Percentiles rank a stretch among this genome's conserved stretches.
phyloP scores from a whole-genome alignment of 2,113 vertebrate genomes.

The Tetraodon nigroviridis region DNA sequence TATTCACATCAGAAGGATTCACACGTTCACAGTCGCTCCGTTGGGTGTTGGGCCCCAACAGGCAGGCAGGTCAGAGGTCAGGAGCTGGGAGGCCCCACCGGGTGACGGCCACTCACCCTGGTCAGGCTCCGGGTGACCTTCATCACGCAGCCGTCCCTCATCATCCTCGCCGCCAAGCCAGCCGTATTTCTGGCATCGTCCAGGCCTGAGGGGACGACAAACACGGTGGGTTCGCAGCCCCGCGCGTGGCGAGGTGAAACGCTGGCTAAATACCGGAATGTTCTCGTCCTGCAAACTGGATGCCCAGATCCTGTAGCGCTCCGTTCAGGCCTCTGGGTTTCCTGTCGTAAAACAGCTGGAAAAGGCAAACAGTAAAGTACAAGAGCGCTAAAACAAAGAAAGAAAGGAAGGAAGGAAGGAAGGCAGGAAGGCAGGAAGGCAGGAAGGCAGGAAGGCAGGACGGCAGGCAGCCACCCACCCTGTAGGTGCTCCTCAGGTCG shows the following conservation, averaged over 20 bases:
- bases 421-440: neutral
- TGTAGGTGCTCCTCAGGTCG: slow-evolving; percentile 90
- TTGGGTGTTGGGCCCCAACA: neutral
- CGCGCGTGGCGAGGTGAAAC: neutral
- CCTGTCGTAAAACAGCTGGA: slow-evolving; percentile 85
- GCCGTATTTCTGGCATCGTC: slow-evolving; percentile 93
- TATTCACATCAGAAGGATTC: slow-evolving; percentile 13
- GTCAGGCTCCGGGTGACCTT: slow-evolving; percentile 83
- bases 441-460: neutral
- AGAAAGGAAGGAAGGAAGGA: neutral
- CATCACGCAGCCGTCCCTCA: slow-evolving; percentile 87
- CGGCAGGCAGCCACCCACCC: slow-evolving; percentile 70
- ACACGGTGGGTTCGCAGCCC: neutral
- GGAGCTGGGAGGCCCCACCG: slow-evolving; percentile 10
- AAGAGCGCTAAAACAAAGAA: neutral
- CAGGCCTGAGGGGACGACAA: slow-evolving; percentile 72
- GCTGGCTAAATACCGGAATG: slow-evolving; percentile 80
- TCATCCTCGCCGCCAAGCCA: slow-evolving; percentile 84
- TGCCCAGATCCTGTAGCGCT: slow-evolving; percentile 89
- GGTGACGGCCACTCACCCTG: slow-evolving; percentile 80
- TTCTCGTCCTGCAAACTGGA: slow-evolving; percentile 87
- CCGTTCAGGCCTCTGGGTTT: slow-evolving; percentile 91
- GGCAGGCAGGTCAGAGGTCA: neutral
- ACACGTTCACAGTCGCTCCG: neutral
- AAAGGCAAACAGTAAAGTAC: neutral